Evolutionary conservation across 2,797 vertebrate genomes (phyloP).

Genomic region (Tiaroga cobitis): DNA sequence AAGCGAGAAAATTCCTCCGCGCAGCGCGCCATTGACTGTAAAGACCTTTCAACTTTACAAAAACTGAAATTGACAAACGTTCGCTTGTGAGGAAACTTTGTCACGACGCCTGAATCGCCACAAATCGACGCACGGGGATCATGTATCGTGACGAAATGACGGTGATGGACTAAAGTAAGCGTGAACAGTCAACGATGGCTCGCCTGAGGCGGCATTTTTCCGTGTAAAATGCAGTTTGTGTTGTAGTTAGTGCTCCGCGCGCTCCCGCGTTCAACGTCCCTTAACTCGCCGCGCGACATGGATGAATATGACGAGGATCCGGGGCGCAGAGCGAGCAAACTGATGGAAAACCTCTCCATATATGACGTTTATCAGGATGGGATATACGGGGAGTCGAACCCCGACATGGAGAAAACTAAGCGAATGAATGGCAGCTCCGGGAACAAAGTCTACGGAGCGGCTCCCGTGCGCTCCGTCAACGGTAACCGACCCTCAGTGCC

Average conservation of each 20-base stretch:
- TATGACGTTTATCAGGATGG: slow-evolving; percentile 77
- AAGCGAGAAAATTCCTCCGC: slow-evolving; percentile 90
- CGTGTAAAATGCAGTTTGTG: slow-evolving; percentile 77
- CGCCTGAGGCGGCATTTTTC: slow-evolving; percentile 70
- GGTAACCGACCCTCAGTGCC: slow-evolving; percentile 73
- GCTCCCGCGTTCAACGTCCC: slow-evolving; percentile 52
- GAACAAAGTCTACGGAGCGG: slow-evolving; percentile 81
- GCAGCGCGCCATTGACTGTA: slow-evolving; percentile 89
- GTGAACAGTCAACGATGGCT: slow-evolving; percentile 65
- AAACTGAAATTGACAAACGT: slow-evolving; percentile 84
- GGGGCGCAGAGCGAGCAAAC: slow-evolving; percentile 74
- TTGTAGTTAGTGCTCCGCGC: slow-evolving; percentile 71
- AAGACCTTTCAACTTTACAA: slow-evolving; percentile 86
- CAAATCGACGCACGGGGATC: slow-evolving; percentile 51
- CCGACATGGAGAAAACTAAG: slow-evolving; percentile 78
- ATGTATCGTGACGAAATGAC: slow-evolving; percentile 64
- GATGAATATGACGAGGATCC: slow-evolving; percentile 83
- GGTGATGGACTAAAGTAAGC: slow-evolving; percentile 51
- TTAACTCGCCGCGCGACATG: slow-evolving; percentile 80
- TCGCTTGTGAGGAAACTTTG: slow-evolving; percentile 75
- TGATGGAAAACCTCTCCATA: slow-evolving; percentile 82
- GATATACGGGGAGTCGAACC: slow-evolving; percentile 76
- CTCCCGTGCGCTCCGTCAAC: slow-evolving; percentile 77
- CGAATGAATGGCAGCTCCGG: slow-evolving; percentile 78
- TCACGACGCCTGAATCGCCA: slow-evolving; percentile 70